Percentiles rank a stretch among this genome's conserved stretches.
These are phyloP conservation scores for Mesaphorura yosii DNA, from an alignment of 1,140 invertebrate genomes.

Conservation along the genomic window DNA sequence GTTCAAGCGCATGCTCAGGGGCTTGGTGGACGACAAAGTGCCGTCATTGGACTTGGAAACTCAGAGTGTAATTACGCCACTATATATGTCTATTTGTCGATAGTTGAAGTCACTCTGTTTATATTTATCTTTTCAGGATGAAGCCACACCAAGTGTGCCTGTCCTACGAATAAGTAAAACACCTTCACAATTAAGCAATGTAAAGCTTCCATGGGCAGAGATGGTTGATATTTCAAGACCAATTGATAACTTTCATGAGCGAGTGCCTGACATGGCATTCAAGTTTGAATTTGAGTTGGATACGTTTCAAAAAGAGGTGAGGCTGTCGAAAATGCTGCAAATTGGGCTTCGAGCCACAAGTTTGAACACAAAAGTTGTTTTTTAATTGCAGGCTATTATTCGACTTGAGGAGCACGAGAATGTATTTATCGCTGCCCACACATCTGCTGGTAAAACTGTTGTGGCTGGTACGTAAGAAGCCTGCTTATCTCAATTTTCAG, in stretches of 20 bases:
- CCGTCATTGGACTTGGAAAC: too few species aligned
- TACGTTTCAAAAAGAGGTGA: slow-evolving; percentile 82
- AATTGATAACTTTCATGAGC: slow-evolving; percentile 67
- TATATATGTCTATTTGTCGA: too few species aligned
- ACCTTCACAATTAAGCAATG: slow-evolving; percentile 10
- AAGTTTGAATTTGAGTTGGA: slow-evolving; percentile 89
- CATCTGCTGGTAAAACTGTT: slow-evolving; percentile 97
- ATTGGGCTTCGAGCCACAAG: background rate
- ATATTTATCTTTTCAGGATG: too few species aligned
- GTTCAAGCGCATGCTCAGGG: too few species aligned
- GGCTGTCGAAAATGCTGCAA: background rate
- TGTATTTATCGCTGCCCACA: slow-evolving; percentile 97
- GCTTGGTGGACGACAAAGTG: too few species aligned
- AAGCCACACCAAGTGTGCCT: too few species aligned
- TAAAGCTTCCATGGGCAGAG: slow-evolving; percentile 57
- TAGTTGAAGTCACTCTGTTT: too few species aligned
- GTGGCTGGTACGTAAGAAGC: too few species aligned
- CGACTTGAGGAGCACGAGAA: slow-evolving; percentile 86
- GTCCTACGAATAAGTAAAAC: slow-evolving; percentile 43
- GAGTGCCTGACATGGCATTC: slow-evolving; percentile 71
- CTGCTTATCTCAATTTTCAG: too few species aligned
- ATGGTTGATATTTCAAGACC: slow-evolving; percentile 66
- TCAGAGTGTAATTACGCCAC: too few species aligned
- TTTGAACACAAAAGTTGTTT: slow-evolving; percentile 5
- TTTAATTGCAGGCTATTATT: slow-evolving; percentile 61